Base-by-base conservation (phyloP, 2,113 vertebrate species). In the Chionis minor region DNA sequence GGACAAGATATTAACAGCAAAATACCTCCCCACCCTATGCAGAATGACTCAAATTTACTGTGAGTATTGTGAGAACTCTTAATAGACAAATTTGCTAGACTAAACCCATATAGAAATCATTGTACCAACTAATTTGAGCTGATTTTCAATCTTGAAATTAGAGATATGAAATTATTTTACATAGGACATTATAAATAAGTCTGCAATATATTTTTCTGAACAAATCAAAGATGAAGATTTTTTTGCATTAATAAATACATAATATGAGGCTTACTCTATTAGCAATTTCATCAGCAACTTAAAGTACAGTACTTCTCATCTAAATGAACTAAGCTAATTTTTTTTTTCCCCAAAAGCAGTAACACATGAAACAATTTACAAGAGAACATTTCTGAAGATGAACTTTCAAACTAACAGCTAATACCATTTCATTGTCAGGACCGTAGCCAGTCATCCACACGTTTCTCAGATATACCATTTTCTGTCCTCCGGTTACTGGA, bases 381-480 rank as follows among this genome's bases (percentile, higher is more conserved):
- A 74, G 28, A 85, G 16, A 74, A 73, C 22, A 24, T 52, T 83
- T 67, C 77, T 62, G 32, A 72, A 51, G 32, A 51, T n/a, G 38
- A 73, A 23, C 32, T 80, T 74, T 62, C 67, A 88, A 18, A 69
- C 15, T 52, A 40, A 40, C 12, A 26, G 15, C 12, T 35, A 32
- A 84, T 13, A 45, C 22, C 26, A 54, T 42, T 65, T 81, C 51
- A 20, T 8, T 27, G 26, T 28, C 26, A 77, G 45, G 22, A 75
- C 51, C 0, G 1, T 67, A 54, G 67, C 1, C 42, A 80, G 1
- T 32, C 28, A 70, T 11, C 56, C 38, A 58, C 18, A 9, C 0
- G 0, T 54, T 67, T 74, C 42, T 45, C 33, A 23, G 42, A 12
- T 24, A 28, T 13, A n/a, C 14, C 9, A 12, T 32, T 24, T 63